Evolutionary conservation across 37 sponge, comb jelly and placozoan species (phyloP), one percentile per base, ranked within the genome.

Genomic region (Agelas oroides): DNA sequence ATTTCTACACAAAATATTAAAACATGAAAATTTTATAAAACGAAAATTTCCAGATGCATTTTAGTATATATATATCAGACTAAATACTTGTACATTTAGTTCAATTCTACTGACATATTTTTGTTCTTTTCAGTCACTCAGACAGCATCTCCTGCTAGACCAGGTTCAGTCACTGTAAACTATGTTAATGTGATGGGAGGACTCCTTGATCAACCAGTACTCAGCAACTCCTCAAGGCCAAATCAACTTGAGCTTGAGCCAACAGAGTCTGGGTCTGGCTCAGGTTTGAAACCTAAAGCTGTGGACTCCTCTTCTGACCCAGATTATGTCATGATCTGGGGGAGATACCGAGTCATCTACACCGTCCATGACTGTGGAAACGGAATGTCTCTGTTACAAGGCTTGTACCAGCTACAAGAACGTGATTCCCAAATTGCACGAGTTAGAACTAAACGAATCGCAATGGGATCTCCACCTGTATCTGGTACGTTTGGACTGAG

Each of bases 401-500:
- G 82, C 25, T 28, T 62, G 52, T 41, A 41, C 21, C 46, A 65
- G 16, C 53, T 34, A n/a, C n/a, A n/a, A n/a, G n/a, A n/a, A n/a
- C n/a, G n/a, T 2, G 13, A 19, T n/a, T 11, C 12, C 1, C 17
- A 19, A 66, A 31, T 5, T 31, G 70, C 64, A n/a, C 23, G 19
- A n/a, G 62, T 54, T 20, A 23, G 2, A 30, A 46, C 8, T 46
- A 3, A 46, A 8, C 46, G 53, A 24, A 55, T 21, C 55, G 39
- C 53, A 27, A 37, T 34, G 36, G 88, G 80, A 39, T 69, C 74
- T 41, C 75, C 81, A 31, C 74, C 86, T 0, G 67, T 90, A 23
- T 32, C 60, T 28, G 91, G 91, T 24, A 85, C 73, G 23, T 90
- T 90, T 81, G 73, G 34, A 30, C 31, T 90, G 32, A 20, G 32